Evolutionary conservation across 2,797 vertebrate species (phyloP).

Genomic region (Cheracebus regulus): DNA sequence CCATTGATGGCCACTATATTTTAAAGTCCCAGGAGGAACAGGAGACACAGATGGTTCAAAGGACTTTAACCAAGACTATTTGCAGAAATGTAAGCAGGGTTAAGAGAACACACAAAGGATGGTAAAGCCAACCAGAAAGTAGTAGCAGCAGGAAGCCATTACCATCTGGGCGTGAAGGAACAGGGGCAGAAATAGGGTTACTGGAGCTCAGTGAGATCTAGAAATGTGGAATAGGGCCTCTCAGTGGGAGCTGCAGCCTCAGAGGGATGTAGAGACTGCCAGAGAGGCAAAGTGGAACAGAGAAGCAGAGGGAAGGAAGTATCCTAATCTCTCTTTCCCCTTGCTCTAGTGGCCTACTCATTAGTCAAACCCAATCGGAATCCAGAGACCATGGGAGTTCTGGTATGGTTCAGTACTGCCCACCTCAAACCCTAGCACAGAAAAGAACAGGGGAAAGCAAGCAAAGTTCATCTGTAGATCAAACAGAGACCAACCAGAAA

Average conservation of each 20-base stretch:
- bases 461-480: neutral
- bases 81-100: neutral
- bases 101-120: neutral
- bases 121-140: neutral
- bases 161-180: neutral
- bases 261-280: neutral
- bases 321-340: neutral
- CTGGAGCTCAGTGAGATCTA: neutral
- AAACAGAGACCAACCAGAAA: neutral
- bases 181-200: neutral
- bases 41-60: neutral
- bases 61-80: neutral
- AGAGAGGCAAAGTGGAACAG: neutral
- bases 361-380: neutral
- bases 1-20: neutral
- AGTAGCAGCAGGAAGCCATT: neutral
- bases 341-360: neutral
- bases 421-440: neutral
- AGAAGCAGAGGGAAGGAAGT: neutral
- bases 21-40: neutral
- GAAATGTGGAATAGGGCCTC: neutral
- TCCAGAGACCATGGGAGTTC: neutral
- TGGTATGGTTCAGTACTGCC: neutral
- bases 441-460: neutral
- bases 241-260: neutral